Evolutionary conservation across 2,888 invertebrate genomes (phyloP).

Genomic region (Choreutis nemorana): DNA sequence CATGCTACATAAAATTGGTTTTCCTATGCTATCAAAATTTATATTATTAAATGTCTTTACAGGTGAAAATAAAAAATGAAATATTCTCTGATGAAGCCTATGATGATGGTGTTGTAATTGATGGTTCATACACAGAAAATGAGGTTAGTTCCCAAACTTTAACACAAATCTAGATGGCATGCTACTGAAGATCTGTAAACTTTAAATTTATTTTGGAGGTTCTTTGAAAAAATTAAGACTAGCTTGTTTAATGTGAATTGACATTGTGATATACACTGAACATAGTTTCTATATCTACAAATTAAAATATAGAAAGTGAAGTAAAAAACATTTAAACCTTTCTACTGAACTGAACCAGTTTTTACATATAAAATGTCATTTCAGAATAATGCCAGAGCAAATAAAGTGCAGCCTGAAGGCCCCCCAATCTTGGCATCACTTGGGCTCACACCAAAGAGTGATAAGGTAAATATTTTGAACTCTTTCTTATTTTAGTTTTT

Average conservation of each 20-base stretch:
- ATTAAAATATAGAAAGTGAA: no score
- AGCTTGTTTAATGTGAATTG: no score
- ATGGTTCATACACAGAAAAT: conserved; percentile 49
- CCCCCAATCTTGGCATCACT: conserved; percentile 61
- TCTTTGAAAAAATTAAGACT: no score
- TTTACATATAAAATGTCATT: no score
- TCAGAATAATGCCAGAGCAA: conserved; percentile 35
- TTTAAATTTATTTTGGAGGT: no score
- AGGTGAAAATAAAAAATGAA: conserved; percentile 67
- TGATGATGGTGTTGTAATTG: conserved; percentile 63
- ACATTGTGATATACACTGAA: no score
- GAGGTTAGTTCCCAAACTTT: conserved; percentile 60
- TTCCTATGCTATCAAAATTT: no score
- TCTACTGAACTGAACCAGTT: no score
- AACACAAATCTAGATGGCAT: no score
- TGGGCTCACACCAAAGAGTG: conserved; percentile 61
- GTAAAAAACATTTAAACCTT: no score
- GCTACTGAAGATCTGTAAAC: no score
- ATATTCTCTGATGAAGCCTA: conserved; percentile 61
- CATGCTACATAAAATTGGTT: conserved; percentile 11
- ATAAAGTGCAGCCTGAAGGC: conserved; percentile 53
- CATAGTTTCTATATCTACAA: no score
- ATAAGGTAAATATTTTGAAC: conserved; percentile 52
- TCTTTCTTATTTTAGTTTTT: conserved; percentile 4
- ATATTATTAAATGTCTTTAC: conserved; percentile 37